Conservation (phyloP, 2,113 vertebrate species). For the Salminus brasiliensis region DNA sequence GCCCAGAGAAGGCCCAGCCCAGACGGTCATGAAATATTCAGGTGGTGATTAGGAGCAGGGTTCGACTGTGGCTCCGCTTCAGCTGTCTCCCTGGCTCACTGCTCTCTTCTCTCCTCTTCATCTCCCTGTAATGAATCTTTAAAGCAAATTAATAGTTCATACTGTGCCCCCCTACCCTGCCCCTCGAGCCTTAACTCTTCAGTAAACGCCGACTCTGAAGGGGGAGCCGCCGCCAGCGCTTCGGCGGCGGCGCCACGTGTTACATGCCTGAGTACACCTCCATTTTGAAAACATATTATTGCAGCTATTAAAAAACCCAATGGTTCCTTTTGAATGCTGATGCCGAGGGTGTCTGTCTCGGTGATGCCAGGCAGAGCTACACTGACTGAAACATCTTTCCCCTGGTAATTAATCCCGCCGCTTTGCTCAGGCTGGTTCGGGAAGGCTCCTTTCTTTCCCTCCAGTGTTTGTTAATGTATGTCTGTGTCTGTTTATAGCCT, state of each 20-base stretch:
- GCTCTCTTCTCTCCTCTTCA: constrained; percentile 21
- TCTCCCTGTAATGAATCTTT: constrained; percentile 47
- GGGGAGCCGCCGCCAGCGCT: background rate
- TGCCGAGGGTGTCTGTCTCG: constrained; percentile 3
- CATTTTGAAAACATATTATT: constrained; percentile 47
- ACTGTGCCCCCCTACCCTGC: background rate
- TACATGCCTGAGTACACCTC: constrained; percentile 39
- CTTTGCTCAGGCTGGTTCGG: background rate
- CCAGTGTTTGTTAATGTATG: background rate
- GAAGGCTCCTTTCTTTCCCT: background rate
- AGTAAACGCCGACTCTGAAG: background rate
- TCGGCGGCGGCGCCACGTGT: constrained; percentile 17
- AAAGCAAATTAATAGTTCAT: constrained; percentile 60
- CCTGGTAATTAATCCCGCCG: constrained; percentile 20
- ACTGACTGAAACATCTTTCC: constrained; percentile 13
- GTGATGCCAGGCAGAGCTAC: background rate
- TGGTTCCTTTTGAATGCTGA: constrained; percentile 44
- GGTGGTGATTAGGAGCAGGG: constrained; percentile 42
- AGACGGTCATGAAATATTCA: constrained; percentile 57
- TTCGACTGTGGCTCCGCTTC: background rate
- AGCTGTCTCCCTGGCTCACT: background rate
- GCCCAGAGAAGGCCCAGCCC: constrained; percentile 9
- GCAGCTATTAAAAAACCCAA: constrained; percentile 34
- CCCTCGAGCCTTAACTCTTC: background rate
- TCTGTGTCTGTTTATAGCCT: constrained; percentile 17